Evolutionary conservation across 1,140 invertebrate species (phyloP).

Genomic region (Conus betulinus): DNA sequence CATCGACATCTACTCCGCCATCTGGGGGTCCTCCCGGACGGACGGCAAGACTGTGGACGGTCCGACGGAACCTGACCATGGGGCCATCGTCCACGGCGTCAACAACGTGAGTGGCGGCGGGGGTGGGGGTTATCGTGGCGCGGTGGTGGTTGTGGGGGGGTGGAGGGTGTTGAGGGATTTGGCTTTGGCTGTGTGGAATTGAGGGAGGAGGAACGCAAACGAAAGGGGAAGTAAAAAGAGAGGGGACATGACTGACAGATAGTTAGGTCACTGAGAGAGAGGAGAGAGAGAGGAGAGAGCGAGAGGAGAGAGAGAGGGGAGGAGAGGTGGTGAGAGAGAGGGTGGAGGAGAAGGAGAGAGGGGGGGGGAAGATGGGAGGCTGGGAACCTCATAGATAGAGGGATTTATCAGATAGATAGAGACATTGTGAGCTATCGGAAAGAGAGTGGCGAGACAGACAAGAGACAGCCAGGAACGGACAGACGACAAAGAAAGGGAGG

Average conservation of each 20-base stretch:
- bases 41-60: conserved; percentile 99
- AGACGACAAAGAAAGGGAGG: neutral
- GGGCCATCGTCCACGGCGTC: conserved; percentile 97
- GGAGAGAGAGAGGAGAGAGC: no score
- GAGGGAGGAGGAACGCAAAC: neutral
- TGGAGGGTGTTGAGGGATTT: no score
- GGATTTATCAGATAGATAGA: neutral
- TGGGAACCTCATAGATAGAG: no score
- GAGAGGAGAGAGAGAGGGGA: no score
- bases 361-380: neutral
- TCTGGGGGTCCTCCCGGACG: conserved; percentile 99
- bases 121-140: no score
- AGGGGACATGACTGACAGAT: neutral
- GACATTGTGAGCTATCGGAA: no score
- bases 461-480: conserved; percentile 10
- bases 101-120: conserved; percentile 78
- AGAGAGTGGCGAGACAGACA: no score
- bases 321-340: neutral
- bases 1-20: conserved; percentile 99
- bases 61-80: conserved; percentile 98
- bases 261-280: neutral
- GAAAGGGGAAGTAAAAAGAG: neutral
- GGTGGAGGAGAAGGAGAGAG: no score
- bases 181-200: neutral
- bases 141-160: no score